These are phyloP conservation scores for Telenomus remus DNA, from an alignment of 1,140 invertebrate genomes.

Conservation along the genomic window DNA sequence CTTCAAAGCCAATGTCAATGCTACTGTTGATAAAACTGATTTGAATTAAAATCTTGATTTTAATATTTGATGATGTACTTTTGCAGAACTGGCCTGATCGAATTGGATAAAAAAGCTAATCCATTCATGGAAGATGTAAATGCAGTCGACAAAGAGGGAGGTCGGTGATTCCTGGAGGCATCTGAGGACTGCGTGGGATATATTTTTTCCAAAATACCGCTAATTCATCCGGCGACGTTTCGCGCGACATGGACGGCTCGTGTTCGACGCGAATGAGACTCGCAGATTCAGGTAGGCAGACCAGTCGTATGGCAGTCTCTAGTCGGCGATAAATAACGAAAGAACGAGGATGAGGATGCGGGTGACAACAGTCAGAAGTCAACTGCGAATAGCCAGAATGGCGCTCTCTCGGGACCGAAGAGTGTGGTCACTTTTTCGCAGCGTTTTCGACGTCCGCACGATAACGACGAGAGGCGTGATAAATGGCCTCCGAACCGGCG, in stretches of 20 bases:
- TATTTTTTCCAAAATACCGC: constrained; percentile 58
- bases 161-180: constrained; percentile 35
- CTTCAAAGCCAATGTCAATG: no score
- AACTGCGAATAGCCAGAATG: constrained; percentile 50
- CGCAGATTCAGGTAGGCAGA: constrained; percentile 59
- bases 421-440: constrained; percentile 47
- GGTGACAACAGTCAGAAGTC: constrained; percentile 61
- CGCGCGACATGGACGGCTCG: constrained; percentile 56
- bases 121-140: constrained; percentile 37
- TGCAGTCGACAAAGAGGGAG: background rate
- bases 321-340: constrained; percentile 58
- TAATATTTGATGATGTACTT: no score
- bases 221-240: constrained; percentile 57
- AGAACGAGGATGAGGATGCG: constrained; percentile 54
- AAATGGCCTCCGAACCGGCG: constrained; percentile 42
- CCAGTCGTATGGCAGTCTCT: constrained; percentile 56
- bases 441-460: constrained; percentile 51
- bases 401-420: constrained; percentile 43
- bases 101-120: constrained; percentile 7
- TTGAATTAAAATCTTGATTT: no score
- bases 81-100: no score
- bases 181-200: constrained; percentile 51
- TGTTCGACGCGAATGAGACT: constrained; percentile 58
- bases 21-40: no score
- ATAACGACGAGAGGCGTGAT: constrained; percentile 57